A percentile compares a stretch with the other conserved stretches of the same genome.
phyloP scores from a whole-genome alignment of 2,888 invertebrate species.

The Hypomecis atomaria region DNA sequence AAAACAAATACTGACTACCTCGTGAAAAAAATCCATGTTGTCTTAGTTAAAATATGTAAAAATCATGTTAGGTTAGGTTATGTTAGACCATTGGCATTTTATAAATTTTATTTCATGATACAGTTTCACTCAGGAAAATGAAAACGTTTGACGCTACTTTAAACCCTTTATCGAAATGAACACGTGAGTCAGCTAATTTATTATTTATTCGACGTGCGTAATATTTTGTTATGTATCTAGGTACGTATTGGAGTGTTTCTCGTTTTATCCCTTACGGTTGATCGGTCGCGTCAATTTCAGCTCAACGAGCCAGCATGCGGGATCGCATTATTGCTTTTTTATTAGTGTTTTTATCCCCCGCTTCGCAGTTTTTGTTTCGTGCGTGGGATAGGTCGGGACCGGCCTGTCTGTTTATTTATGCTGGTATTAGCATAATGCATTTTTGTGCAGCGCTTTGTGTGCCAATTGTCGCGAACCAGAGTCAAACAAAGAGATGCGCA shows the following conservation, averaged over 20 bases:
- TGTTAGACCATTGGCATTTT: too few relatives aligned
- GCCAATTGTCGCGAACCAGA: slow-evolving; percentile 60
- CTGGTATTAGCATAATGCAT: slow-evolving; percentile 83
- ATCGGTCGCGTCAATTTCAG: slow-evolving; percentile 80
- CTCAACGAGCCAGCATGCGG: slow-evolving; percentile 82
- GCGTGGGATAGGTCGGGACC: slow-evolving; percentile 80
- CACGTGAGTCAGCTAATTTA: slow-evolving; percentile 22
- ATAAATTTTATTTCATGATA: too few relatives aligned
- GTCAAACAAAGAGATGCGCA: too few relatives aligned
- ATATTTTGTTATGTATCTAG: slow-evolving; percentile 38
- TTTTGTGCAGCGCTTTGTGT: slow-evolving; percentile 66
- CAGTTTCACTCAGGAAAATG: too few relatives aligned
- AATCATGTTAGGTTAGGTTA: too few relatives aligned
- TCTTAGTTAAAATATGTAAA: too few relatives aligned
- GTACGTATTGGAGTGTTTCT: slow-evolving; percentile 22
- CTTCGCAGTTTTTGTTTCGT: slow-evolving; percentile 78
- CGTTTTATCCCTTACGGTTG: slow-evolving; percentile 65
- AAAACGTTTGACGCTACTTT: too few relatives aligned
- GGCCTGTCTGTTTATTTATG: slow-evolving; percentile 64
- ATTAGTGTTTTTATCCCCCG: slow-evolving; percentile 79
- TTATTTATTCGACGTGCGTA: slow-evolving; percentile 13
- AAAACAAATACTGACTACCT: too few relatives aligned
- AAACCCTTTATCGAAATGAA: slow-evolving; percentile 1
- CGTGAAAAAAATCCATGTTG: too few relatives aligned
- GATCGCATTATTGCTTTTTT: slow-evolving; percentile 84